Base-by-base conservation (phyloP, 2,797 vertebrate genomes). In the Leptoclinus maculatus region DNA sequence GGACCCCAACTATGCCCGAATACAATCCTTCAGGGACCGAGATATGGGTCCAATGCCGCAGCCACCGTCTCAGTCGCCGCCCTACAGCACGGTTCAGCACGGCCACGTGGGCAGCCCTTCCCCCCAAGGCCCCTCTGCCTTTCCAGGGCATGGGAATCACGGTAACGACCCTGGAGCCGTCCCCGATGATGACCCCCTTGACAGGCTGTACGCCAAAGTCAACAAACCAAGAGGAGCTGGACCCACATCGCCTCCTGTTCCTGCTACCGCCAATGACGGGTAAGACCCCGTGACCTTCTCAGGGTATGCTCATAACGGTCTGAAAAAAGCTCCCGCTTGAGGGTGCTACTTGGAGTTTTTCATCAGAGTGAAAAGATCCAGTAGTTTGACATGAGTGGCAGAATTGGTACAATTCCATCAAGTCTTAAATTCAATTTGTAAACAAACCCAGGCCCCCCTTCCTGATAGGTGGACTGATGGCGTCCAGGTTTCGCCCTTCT, bases 1-100 rank as follows among this genome's bases (percentile, higher is more conserved):
- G 53, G 98, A 99, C 89, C 98, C 98, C 29, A 98, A 98, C 93
- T 99, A 99, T 1, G 98, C 98, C 78, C 95, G 96, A 63, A 98
- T 99, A 75, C 97, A 98, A 88, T 93, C 96, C 77, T 99, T 99
- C 91, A 95, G 96, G 82, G 97, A 96, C 5, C 88, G 67, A 84
- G 93, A 66, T 4, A 27, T 29, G 54, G 72, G 76, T 39, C 58
- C 90, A n/a, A n/a, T 62, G 34, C 80, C 84, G 39, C 85, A 94
- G 93, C 79, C 92, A 82, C 53, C 79, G 92, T 6, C 94, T 94
- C 25, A 96, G 94, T 65, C 95, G 69, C 67, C 92, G 16, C 86
- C 89, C 13, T 96, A 95, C 84, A 87, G 90, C 51, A 68, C 82
- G 12, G 85, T 95, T 64, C 92, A 94, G n/a, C 89, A 93, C 66